Percentiles rank a stretch among this genome's conserved stretches.
Evolutionary conservation across 1,140 invertebrate species (phyloP).

Genomic region (Calliopsis andreniformis): DNA sequence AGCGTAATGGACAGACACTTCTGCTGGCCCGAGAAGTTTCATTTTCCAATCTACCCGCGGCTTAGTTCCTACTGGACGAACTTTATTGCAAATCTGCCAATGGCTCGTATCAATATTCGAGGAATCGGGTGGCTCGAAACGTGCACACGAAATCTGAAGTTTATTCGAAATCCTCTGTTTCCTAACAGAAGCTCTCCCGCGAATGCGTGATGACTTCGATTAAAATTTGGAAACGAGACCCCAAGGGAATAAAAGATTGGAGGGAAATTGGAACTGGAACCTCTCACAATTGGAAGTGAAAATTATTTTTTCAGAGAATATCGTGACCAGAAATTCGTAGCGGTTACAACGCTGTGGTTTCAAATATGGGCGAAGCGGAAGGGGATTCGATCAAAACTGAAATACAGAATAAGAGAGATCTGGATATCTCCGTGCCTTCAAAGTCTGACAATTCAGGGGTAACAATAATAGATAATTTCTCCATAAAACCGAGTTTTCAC

Average conservation of each 20-base stretch:
- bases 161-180: not conserved
- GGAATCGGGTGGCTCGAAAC: not conserved
- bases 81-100: not conserved
- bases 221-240: not conserved
- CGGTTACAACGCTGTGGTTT: too few relatives aligned
- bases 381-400: too few relatives aligned
- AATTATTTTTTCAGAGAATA: not conserved
- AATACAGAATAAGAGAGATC: too few relatives aligned
- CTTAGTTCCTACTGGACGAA: not conserved
- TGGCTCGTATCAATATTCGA: not conserved
- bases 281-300: not conserved
- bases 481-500: too few relatives aligned
- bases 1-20: constrained; percentile 39
- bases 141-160: not conserved
- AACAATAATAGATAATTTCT: too few relatives aligned
- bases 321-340: too few relatives aligned
- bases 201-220: too few relatives aligned
- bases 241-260: not conserved
- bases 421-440: too few relatives aligned
- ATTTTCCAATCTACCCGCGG: not conserved
- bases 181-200: too few relatives aligned
- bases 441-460: too few relatives aligned
- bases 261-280: not conserved
- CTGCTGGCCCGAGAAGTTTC: not conserved
- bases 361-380: too few relatives aligned